Evolutionary conservation across 2,888 invertebrate species (phyloP), one percentile per base, ranked within the genome.

Genomic region (Polietes domitor): DNA sequence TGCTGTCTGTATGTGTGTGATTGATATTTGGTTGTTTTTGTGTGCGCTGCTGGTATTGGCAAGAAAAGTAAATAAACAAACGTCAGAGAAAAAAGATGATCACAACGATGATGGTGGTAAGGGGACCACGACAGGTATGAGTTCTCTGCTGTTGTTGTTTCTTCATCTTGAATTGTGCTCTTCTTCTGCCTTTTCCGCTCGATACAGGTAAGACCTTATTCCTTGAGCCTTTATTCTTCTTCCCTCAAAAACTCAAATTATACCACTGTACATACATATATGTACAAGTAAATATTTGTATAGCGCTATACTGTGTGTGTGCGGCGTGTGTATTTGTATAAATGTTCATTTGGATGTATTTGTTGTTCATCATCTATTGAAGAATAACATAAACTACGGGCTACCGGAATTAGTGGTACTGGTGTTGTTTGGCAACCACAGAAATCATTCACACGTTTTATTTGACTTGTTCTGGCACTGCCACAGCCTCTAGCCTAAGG

Each of bases 11-110:
- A 15, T 55, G 24, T 58, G 41, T 43, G 37, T 79, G 77, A 76
- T 83, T 83, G 80, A 77, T 77, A 83, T 68, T 76, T 73, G 19
- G 71, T 50, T 28, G 61, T 32, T 50, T 53, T 41, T 70, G 32
- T 72, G 24, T 61, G 17, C 47, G 28, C 21, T 32, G 2, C 12
- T 61, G 2, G 80, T 77, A 74, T 83, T 80, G 80, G 83, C 74
- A 32, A 43, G 55, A 53, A 61, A 65, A 83, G 80, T 80, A 83
- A 80, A 80, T 83, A 83, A 80, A 83, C 70, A 74, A 61, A 47
- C 71, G 63, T 4, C 24, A 5, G 17, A 41, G 6, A 6, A 17
- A 2, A 50, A 6, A 7, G 58, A 58, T 15, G 24, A 21, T 24
- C 10, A 24, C 58, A 24, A 58, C 24, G 26, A 12, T 65, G 3